These are phyloP conservation scores for Tokudaia muenninki DNA, from an alignment of 2,797 vertebrate species.

Conservation along the genomic window DNA sequence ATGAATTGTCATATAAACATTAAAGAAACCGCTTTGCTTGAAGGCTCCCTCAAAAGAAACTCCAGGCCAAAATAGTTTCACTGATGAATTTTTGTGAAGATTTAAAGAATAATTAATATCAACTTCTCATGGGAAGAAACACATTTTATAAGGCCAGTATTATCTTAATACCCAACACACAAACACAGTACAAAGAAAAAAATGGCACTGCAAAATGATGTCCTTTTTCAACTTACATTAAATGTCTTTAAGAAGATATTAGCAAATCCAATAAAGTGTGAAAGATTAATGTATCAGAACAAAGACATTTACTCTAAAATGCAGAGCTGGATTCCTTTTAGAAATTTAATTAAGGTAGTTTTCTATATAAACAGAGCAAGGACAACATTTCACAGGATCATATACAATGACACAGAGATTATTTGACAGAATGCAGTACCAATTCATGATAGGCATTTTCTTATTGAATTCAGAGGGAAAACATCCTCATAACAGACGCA, in stretches of 20 bases:
- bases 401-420: background rate
- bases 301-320: conserved; percentile 7
- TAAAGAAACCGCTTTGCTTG: conserved; percentile 7
- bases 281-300: background rate
- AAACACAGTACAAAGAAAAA: background rate
- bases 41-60: background rate
- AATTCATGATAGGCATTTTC: background rate
- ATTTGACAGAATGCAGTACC: background rate
- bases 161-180: background rate
- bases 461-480: background rate
- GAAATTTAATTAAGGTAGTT: conserved; percentile 5
- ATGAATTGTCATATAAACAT: background rate
- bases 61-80: background rate
- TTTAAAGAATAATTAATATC: conserved; percentile 7
- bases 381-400: background rate
- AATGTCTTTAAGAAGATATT: conserved; percentile 8
- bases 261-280: background rate
- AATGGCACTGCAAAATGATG: background rate
- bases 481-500: background rate
- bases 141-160: background rate
- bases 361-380: background rate
- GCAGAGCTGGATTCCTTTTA: background rate
- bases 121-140: background rate
- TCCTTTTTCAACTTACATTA: background rate
- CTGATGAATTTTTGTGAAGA: background rate